Evolutionary conservation across 2,888 invertebrate genomes (phyloP).

Genomic region (Drosophila helvetica): DNA sequence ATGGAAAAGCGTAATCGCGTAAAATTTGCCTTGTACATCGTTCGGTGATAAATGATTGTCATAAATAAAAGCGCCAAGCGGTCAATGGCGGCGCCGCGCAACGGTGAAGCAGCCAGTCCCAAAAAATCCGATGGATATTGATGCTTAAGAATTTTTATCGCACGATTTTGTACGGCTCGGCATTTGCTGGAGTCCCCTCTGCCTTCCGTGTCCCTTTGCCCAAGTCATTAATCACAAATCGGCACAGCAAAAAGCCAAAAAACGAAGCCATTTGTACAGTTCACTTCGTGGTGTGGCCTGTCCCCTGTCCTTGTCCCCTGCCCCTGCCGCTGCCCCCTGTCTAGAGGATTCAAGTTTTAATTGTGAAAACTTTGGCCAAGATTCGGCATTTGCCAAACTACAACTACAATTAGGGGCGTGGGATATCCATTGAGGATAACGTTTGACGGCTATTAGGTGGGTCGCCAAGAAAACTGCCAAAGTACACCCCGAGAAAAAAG

Average conservation of each 20-base stretch:
- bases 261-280: slow-evolving; percentile 64
- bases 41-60: slow-evolving; percentile 82
- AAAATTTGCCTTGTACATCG: slow-evolving; percentile 72
- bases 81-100: slow-evolving; percentile 23
- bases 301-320: slow-evolving; percentile 21
- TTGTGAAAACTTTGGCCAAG: slow-evolving; percentile 34
- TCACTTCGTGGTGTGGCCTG: slow-evolving; percentile 42
- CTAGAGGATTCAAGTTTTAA: slow-evolving; percentile 61
- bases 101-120: slow-evolving; percentile 5
- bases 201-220: slow-evolving; percentile 3
- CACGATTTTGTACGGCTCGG: slow-evolving; percentile 69
- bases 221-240: slow-evolving; percentile 76
- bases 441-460: not conserved
- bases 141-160: slow-evolving; percentile 80
- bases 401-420: not conserved
- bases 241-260: slow-evolving; percentile 61
- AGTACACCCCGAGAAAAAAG: too few species aligned
- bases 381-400: slow-evolving; percentile 9
- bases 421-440: too few species aligned
- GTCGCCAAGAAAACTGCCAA: too few species aligned
- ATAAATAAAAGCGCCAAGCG: slow-evolving; percentile 77
- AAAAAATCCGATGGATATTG: slow-evolving; percentile 68
- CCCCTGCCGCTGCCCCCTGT: slow-evolving; percentile 6
- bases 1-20: slow-evolving; percentile 78
- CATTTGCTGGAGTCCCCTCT: slow-evolving; percentile 35